A percentile compares a stretch with the other conserved stretches of the same genome.
phyloP scores from a whole-genome alignment of 2,113 vertebrate species.

The Leptobrachium leishanense region DNA sequence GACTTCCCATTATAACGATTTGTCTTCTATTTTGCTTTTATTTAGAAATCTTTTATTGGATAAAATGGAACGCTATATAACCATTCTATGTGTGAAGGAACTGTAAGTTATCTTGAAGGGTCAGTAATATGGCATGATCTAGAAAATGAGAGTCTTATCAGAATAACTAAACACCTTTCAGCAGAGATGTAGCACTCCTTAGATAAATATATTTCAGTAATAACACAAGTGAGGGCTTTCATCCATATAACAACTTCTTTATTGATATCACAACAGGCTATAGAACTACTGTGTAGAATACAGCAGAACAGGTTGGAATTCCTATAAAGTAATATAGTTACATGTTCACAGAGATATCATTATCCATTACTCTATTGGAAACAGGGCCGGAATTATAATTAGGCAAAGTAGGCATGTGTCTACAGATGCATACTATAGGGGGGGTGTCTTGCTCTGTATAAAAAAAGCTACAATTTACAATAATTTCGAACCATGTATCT shows the following conservation, averaged over 20 bases:
- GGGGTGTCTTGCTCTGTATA: too few relatives aligned
- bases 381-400: too few relatives aligned
- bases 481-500: too few relatives aligned
- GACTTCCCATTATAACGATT: slow-evolving; percentile 44
- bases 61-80: slow-evolving; percentile 32
- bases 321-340: neutral
- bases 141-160: slow-evolving; percentile 47
- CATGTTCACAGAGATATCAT: too few relatives aligned
- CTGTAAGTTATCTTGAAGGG: slow-evolving; percentile 49
- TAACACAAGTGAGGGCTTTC: slow-evolving; percentile 34
- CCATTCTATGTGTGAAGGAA: slow-evolving; percentile 41
- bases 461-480: too few relatives aligned
- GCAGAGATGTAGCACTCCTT: slow-evolving; percentile 31
- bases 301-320: neutral
- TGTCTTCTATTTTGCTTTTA: slow-evolving; percentile 38
- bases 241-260: slow-evolving; percentile 35
- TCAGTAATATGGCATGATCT: slow-evolving; percentile 45
- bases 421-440: too few relatives aligned
- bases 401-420: too few relatives aligned
- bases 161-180: slow-evolving; percentile 30
- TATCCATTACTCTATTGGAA: too few relatives aligned
- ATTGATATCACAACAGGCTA: slow-evolving; percentile 26
- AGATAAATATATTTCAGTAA: slow-evolving; percentile 44
- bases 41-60: slow-evolving; percentile 31
- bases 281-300: neutral